Evolutionary conservation across 2,113 vertebrate species (phyloP).

Genomic region (Sprattus sprattus): DNA sequence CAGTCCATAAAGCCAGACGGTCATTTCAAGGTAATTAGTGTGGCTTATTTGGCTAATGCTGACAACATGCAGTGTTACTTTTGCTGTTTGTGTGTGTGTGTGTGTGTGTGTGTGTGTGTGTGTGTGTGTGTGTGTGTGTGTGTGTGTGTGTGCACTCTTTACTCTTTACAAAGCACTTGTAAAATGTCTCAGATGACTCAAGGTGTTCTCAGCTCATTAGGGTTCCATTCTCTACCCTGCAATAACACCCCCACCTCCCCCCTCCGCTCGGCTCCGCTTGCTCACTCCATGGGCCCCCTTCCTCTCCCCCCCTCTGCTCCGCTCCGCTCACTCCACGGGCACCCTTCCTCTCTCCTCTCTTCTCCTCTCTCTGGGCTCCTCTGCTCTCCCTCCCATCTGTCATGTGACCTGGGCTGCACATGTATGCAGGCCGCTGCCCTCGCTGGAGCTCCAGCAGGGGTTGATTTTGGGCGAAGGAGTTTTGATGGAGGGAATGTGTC

Average conservation of each 20-base stretch:
- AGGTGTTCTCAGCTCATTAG: slow-evolving; percentile 30
- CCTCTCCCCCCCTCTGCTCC: not conserved
- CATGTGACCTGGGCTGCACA: slow-evolving; percentile 40
- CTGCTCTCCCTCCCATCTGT: slow-evolving; percentile 23
- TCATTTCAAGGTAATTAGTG: not conserved
- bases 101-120: slow-evolving; percentile 7
- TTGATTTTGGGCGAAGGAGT: slow-evolving; percentile 49
- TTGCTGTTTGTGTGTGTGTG: not conserved
- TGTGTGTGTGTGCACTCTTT: slow-evolving; percentile 7
- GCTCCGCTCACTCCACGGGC: slow-evolving; percentile 32
- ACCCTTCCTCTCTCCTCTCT: not conserved
- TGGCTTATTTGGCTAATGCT: not conserved
- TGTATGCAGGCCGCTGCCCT: slow-evolving; percentile 35
- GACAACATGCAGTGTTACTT: not conserved
- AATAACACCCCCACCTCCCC: slow-evolving; percentile 16
- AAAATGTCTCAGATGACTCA: slow-evolving; percentile 28
- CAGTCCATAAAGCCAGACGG: not conserved
- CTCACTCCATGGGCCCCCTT: slow-evolving; percentile 29
- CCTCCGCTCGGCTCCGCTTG: too few species aligned
- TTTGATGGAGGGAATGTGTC: slow-evolving; percentile 51
- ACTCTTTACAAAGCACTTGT: slow-evolving; percentile 20
- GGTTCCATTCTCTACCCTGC: slow-evolving; percentile 9
- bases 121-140: not conserved
- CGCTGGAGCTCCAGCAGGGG: slow-evolving; percentile 41
- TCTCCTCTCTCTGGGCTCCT: not conserved